Percentiles rank a stretch among this genome's conserved stretches.
These are phyloP conservation scores for Amphipyra berbera DNA, from an alignment of 2,888 invertebrate genomes.

Conservation along the genomic window DNA sequence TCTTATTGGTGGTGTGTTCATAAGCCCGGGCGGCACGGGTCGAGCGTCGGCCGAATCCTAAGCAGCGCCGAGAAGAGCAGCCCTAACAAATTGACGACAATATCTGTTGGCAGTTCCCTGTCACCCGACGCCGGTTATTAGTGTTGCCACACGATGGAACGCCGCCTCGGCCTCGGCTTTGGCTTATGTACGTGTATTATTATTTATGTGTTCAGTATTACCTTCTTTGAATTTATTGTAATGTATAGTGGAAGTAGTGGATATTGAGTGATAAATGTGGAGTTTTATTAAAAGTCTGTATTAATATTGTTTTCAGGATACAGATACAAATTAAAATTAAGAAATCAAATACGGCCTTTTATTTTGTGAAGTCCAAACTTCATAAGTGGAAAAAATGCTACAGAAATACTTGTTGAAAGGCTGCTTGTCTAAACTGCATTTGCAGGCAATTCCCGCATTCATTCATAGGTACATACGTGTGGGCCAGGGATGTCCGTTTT, in stretches of 20 bases:
- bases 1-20: constrained; percentile 85
- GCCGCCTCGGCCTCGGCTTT: constrained; percentile 37
- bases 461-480: constrained; percentile 24
- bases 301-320: constrained; percentile 12
- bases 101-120: constrained; percentile 84
- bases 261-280: constrained; percentile 29
- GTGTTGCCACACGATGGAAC: constrained; percentile 64
- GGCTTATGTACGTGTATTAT: constrained; percentile 58
- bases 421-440: constrained; percentile 56
- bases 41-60: constrained; percentile 82
- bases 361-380: constrained; percentile 8
- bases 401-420: constrained; percentile 37
- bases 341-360: constrained; percentile 10
- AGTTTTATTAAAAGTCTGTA: constrained; percentile 25
- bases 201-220: constrained; percentile 60
- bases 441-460: constrained; percentile 44
- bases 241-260: constrained; percentile 37
- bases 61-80: constrained; percentile 76
- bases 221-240: constrained; percentile 57
- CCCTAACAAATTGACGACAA: constrained; percentile 87
- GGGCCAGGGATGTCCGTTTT: constrained; percentile 64
- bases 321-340: background rate
- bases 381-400: constrained; percentile 13
- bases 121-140: constrained; percentile 80
- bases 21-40: constrained; percentile 75